Evolutionary conservation across 2,113 vertebrate genomes (phyloP).

Genomic region (Brachyhypopomus gauderio): DNA sequence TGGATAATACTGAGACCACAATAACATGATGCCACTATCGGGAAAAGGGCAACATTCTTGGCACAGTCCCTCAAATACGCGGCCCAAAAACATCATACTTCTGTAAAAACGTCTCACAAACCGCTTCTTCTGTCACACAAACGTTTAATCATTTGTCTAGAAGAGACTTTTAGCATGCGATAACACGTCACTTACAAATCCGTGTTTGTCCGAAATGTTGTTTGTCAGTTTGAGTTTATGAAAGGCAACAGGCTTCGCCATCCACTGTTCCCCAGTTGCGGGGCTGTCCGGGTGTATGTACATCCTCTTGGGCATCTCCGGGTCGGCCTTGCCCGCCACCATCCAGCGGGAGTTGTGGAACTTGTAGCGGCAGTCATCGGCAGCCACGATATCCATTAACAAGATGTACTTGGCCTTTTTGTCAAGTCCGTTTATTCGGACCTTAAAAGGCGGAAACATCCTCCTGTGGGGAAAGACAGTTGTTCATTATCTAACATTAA

Average conservation of each 20-base stretch:
- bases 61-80: neutral
- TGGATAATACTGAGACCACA: neutral
- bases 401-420: slow-evolving; percentile 99
- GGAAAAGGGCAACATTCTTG: neutral
- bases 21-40: neutral
- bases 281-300: slow-evolving; percentile 99
- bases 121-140: slow-evolving; percentile 1
- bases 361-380: slow-evolving; percentile 97
- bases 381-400: slow-evolving; percentile 97
- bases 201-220: slow-evolving; percentile 99
- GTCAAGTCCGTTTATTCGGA: slow-evolving; percentile 94
- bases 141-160: slow-evolving; percentile 3
- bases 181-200: slow-evolving; percentile 87
- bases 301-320: slow-evolving; percentile 99
- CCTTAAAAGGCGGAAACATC: slow-evolving; percentile 99
- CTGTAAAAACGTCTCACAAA: slow-evolving; percentile 2
- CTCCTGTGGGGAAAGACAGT: slow-evolving; percentile 75
- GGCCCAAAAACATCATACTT: neutral
- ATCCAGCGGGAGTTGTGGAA: slow-evolving; percentile 99
- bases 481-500: slow-evolving; percentile 35
- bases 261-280: slow-evolving; percentile 98
- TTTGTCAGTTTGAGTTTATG: slow-evolving; percentile 99
- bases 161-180: neutral
- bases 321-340: slow-evolving; percentile 97
- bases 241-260: slow-evolving; percentile 98